Base-by-base conservation (phyloP, 1,140 invertebrate genomes). In the Maniola jurtina region DNA sequence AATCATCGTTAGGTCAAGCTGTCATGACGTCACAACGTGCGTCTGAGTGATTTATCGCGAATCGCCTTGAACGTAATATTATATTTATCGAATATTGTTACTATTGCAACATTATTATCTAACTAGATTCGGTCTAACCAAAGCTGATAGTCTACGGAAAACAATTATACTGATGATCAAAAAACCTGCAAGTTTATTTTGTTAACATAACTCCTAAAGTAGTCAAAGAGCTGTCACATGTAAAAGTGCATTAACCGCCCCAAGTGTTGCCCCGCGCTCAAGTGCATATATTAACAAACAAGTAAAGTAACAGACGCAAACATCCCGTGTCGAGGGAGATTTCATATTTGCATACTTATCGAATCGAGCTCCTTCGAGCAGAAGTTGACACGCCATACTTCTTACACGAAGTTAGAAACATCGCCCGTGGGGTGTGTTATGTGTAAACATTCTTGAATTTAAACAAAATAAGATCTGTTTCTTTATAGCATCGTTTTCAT, bases 281-380 rank as follows among this genome's bases (percentile, higher is more conserved):
- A 47, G 52, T 47, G 35, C 55, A 65, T 59, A 59, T 36, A 65
- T 63, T 58, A 68, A 45, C 54, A 38, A 56, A 67, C 57, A 64
- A 56, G 38, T 55, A 55, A 52, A 56, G 38, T 55, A 55, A 52
- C 61, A 68, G 58, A 59, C 67, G 64, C 65, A 69, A 64, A 60
- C 67, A 69, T 42, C 52, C 11, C 52, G 35, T 69, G 62, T 59
- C 67, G 58, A 10, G 63, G 64, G 63, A 55, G 67, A 61, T 36
- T 63, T 61, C 60, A 55, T 67, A 72, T 73, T 73, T 73, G 71
- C 71, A 73, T 73, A 70, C 61, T 73, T 73, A 73, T 73, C 64
- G 71, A 73, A 66, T 73, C 58, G 54, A 47, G 48, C 48, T 50
- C 50, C 35, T 42, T 55, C 48, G 42, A 16, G 48, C 15, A 13